Conservation (phyloP, 2,113 vertebrate genomes). For the Zosterops japonicus region DNA sequence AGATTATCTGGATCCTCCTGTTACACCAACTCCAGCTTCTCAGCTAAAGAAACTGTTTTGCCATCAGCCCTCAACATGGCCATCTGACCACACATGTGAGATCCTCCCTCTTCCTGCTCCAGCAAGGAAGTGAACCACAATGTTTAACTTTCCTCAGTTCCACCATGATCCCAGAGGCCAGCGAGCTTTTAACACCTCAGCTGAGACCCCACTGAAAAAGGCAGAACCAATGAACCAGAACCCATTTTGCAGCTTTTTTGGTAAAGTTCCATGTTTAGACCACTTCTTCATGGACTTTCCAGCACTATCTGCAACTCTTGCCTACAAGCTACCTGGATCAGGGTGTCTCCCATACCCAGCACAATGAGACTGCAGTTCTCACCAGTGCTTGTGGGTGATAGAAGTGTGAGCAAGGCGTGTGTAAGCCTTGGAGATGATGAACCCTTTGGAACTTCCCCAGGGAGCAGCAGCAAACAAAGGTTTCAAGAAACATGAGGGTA, state of each 20-base stretch:
- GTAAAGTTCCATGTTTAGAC: background rate
- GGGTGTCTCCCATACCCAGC: background rate
- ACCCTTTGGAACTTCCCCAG: background rate
- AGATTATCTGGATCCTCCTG: background rate
- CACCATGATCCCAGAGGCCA: background rate
- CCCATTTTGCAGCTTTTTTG: background rate
- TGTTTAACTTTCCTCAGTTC: background rate
- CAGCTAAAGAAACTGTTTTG: background rate
- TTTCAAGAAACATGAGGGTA: background rate
- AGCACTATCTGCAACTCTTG: background rate
- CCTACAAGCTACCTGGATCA: background rate
- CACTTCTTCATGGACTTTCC: background rate
- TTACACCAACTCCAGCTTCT: background rate
- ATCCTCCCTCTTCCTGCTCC: background rate
- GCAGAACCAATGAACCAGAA: background rate
- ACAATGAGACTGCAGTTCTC: background rate
- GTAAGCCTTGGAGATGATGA: background rate
- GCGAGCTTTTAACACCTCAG: background rate
- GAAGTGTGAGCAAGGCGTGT: background rate
- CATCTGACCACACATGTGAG: accelerated
- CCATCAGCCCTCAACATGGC: accelerated
- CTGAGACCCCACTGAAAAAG: background rate
- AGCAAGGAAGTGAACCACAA: background rate
- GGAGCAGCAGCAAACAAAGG: constrained; percentile 17
- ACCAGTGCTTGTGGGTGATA: background rate